These are phyloP conservation scores for Octodon degus DNA, from an alignment of 2,113 vertebrate species.

Conservation along the genomic window DNA sequence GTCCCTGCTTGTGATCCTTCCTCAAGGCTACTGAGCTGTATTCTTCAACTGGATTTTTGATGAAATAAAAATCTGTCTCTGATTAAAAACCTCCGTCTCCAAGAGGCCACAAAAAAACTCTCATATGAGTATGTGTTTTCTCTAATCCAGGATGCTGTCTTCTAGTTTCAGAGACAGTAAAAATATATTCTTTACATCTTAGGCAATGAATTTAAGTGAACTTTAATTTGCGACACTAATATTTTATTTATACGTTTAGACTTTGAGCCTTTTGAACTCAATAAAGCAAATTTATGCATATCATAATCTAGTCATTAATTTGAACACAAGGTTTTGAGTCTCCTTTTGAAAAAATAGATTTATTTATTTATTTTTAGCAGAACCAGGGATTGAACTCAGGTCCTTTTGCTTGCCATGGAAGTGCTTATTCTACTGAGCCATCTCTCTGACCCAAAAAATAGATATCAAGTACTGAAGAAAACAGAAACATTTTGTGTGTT, in stretches of 20 bases:
- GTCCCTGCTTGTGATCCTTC: neutral
- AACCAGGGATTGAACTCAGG: too few relatives aligned
- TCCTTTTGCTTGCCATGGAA: too few relatives aligned
- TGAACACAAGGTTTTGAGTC: slow-evolving; percentile 51
- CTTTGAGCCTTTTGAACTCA: slow-evolving; percentile 64
- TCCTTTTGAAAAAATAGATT: neutral
- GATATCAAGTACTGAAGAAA: slow-evolving; percentile 52
- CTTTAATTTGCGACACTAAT: slow-evolving; percentile 27
- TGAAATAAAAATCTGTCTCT: neutral
- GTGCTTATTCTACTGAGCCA: too few relatives aligned
- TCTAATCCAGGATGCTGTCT: neutral
- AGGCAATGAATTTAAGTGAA: neutral
- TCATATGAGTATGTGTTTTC: slow-evolving; percentile 27
- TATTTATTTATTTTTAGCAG: too few relatives aligned
- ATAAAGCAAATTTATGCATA: slow-evolving; percentile 59
- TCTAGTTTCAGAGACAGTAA: slow-evolving; percentile 27
- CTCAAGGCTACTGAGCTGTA: neutral
- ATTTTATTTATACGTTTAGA: slow-evolving; percentile 54
- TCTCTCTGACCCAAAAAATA: too few relatives aligned
- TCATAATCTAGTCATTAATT: slow-evolving; percentile 60
- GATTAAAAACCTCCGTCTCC: neutral
- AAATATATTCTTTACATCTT: slow-evolving; percentile 20
- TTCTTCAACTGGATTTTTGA: neutral
- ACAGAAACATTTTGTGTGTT: slow-evolving; percentile 43
- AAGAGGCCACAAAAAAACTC: neutral